These are phyloP conservation scores for Polydrusus tereticollis DNA, from an alignment of 2,888 invertebrate species.

Conservation along the genomic window DNA sequence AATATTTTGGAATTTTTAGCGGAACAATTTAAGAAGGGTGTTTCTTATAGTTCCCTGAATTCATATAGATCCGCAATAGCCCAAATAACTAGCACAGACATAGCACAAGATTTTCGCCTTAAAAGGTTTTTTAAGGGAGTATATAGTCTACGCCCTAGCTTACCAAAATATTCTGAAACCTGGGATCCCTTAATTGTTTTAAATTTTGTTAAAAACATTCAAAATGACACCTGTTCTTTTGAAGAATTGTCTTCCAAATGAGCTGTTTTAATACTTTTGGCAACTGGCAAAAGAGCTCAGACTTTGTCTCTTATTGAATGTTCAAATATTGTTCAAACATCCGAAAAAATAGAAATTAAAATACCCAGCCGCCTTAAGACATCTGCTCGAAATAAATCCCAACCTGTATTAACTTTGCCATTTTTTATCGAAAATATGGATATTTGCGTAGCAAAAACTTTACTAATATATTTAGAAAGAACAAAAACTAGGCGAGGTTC, in stretches of 20 bases:
- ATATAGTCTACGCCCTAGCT: neutral
- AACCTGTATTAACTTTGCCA: too few relatives aligned
- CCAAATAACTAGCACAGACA: neutral
- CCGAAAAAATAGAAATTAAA: too few relatives aligned
- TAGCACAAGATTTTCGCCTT: neutral
- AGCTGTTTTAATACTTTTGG: neutral
- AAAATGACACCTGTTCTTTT: slow-evolving; percentile 13
- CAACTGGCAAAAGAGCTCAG: too few relatives aligned
- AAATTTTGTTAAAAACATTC: slow-evolving; percentile 4
- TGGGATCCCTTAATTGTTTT: slow-evolving; percentile 30
- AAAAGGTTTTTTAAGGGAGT: neutral
- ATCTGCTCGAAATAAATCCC: too few relatives aligned
- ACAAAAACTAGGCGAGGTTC: too few relatives aligned
- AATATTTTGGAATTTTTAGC: slow-evolving; percentile 3
- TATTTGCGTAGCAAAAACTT: too few relatives aligned
- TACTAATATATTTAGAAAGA: too few relatives aligned
- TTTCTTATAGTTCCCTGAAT: neutral
- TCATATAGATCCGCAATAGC: neutral
- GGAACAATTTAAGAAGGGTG: neutral
- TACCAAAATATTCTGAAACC: neutral
- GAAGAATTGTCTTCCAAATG: slow-evolving; percentile 26
- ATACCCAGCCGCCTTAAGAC: too few relatives aligned
- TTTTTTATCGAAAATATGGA: too few relatives aligned
- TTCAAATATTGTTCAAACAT: too few relatives aligned
- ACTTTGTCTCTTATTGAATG: too few relatives aligned